Evolutionary conservation across 2,888 invertebrate genomes (phyloP), one percentile per base, ranked within the genome.

Genomic region (Microplitis deprimator): DNA sequence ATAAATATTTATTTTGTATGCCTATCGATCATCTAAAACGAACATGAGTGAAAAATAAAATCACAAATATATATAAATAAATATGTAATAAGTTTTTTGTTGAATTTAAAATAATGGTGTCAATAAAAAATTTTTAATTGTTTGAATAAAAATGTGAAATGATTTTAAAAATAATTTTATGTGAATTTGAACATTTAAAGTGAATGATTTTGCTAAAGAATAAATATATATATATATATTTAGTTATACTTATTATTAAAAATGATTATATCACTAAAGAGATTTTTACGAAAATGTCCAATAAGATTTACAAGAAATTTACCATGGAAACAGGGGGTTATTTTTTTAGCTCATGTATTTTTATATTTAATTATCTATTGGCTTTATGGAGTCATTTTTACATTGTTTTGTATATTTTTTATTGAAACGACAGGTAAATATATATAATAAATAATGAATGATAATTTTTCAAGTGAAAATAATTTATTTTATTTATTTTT

Each of bases 301-400:
- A 81, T 91, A 50, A 89, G 89, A 82, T 85, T 90, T 83, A 82
- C 93, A 77, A 89, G 92, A 79, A 88, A 91, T 80, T 91, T 84
- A 90, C 93, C 81, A 92, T 94, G 87, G 93, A 93, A 90, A 5
- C 50, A 50, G 13, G 8, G 50, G 96, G 95, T 93, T 94, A 75
- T 92, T 95, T 79, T 94, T 95, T 68, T 93, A 94, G 60, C 94
- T 77, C 94, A 95, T 77, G 90, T 96, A 81, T 92, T 96, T 76
- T 91, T 94, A 73, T 94, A 96, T 88, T 92, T 96, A 84, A 88
- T 96, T 81, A 91, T 96, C 68, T 97, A 95, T 90, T 97, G 96
- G 93, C 92, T 95, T 83, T 96, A 95, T 89, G 97, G 97, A 75
- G 94, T 95, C 84, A 87, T 95, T 77, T 91, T 94, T 82, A 73